Conservation (phyloP, 2,888 invertebrate species). For the Drosophila buzzatii region DNA sequence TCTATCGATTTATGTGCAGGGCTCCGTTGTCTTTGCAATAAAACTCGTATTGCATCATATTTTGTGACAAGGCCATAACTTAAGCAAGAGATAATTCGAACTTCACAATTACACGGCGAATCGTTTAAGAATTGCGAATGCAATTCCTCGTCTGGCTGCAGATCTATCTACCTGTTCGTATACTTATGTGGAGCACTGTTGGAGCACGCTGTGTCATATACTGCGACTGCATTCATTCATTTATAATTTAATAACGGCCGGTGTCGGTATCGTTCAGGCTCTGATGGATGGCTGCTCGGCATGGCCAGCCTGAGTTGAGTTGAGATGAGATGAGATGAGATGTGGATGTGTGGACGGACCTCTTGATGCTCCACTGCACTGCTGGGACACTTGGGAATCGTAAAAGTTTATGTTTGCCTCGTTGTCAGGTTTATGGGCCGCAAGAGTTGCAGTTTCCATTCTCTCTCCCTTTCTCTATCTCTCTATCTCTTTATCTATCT, state of each 20-base stretch:
- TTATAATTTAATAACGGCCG: constrained; percentile 82
- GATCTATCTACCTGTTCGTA: constrained; percentile 43
- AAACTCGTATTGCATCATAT: constrained; percentile 68
- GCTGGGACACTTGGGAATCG: constrained; percentile 52
- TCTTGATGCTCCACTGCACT: constrained; percentile 20
- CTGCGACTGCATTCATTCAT: constrained; percentile 76
- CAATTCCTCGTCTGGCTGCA: constrained; percentile 15
- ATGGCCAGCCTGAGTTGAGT: background rate
- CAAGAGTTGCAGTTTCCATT: constrained; percentile 48
- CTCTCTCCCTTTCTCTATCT: background rate
- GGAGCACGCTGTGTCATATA: constrained; percentile 65
- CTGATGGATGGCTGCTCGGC: constrained; percentile 44
- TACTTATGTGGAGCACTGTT: constrained; percentile 27
- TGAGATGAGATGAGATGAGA: constrained; percentile 19
- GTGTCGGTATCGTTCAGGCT: constrained; percentile 55
- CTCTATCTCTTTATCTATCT: background rate
- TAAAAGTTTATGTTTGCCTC: constrained; percentile 72
- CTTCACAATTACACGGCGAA: constrained; percentile 51
- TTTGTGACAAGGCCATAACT: constrained; percentile 77
- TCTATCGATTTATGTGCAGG: constrained; percentile 45
- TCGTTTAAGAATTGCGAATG: constrained; percentile 59
- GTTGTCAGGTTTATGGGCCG: constrained; percentile 68
- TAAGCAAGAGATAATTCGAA: constrained; percentile 46
- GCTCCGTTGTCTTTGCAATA: constrained; percentile 24
- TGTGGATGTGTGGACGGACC: background rate